Evolutionary conservation across 2,113 vertebrate species (phyloP), one percentile per base, ranked within the genome.

Genomic region (Phylloscopus trochiloides): DNA sequence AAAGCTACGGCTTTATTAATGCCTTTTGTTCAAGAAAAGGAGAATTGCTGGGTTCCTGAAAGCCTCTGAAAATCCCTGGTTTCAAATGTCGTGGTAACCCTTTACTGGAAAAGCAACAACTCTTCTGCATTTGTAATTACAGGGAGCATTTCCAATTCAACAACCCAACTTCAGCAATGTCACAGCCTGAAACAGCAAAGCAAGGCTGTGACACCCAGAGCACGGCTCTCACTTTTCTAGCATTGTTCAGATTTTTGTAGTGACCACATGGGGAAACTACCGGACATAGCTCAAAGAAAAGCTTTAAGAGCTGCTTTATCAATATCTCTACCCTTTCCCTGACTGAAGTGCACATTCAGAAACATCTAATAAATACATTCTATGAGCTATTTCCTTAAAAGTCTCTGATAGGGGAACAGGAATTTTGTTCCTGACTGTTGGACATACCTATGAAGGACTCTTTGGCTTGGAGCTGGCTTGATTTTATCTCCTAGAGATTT

Each of bases 11-110:
- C 59, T 77, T 95, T 84, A 67, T 76, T 90, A 76, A 92, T 95
- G 81, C 42, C 87, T 91, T 96, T 95, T 97, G 81, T 96, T 93
- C 57, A 58, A 73, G 63, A 34, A 76, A 47, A 86, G 43, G 50
- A 86, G 82, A 76, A 79, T 4, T 84, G 16, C 77, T 70, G 54
- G 19, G 26, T 17, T 85, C 21, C 28, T 68, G 67, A 82, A 88
- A 83, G 55, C 59, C 21, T 67, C 63, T 68, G 70, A 87, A 89
- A 92, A 91, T 28, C n/a, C 48, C 38, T 40, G 40, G 6, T 92
- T 71, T 76, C 58, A 76, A 34, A 47, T 58, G 43, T 59, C 2
- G 1, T 36, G 45, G 74, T 51, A 85, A 90, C 32, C 14, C 15
- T n/a, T 82, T n/a, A n/a, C 31, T 57, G 47, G 58, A 66, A 82